Percentiles rank a stretch among this genome's conserved stretches.
phyloP scores from a whole-genome alignment of 2,888 invertebrate species.

The Drosophila demipolita region DNA sequence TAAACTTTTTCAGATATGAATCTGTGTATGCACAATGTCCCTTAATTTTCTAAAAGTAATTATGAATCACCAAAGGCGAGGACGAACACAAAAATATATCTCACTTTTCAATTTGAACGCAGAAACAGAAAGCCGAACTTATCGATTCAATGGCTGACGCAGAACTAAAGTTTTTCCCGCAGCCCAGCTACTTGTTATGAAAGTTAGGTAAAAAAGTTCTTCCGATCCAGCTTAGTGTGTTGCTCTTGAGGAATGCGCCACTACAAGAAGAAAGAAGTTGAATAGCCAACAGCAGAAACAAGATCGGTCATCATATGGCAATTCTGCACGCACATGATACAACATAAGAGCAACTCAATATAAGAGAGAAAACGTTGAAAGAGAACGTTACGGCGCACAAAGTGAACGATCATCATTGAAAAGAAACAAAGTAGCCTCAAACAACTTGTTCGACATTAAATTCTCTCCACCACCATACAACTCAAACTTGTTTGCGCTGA shows the following conservation, averaged over 20 bases:
- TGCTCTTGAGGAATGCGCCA: conserved; percentile 23
- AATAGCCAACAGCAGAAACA: conserved; percentile 15
- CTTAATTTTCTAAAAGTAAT: conserved; percentile 5
- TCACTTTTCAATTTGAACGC: conserved; percentile 29
- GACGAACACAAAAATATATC: conserved; percentile 38
- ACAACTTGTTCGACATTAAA: conserved; percentile 24
- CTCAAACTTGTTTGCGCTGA: conserved; percentile 64
- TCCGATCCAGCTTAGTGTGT: conserved; percentile 47
- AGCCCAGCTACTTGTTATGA: conserved; percentile 71
- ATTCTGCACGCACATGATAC: conserved; percentile 11
- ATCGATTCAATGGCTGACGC: conserved; percentile 68
- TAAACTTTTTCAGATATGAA: neutral
- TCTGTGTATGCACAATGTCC: neutral
- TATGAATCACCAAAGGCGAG: conserved; percentile 8
- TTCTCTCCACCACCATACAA: conserved; percentile 56
- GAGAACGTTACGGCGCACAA: conserved; percentile 24
- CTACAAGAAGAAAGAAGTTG: conserved; percentile 42
- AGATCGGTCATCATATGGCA: conserved; percentile 43
- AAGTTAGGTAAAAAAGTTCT: conserved; percentile 76
- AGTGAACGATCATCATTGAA: conserved; percentile 42
- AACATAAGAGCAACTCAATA: conserved; percentile 19
- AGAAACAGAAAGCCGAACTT: conserved; percentile 60
- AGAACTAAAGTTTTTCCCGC: conserved; percentile 69
- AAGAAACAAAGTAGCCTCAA: conserved; percentile 48
- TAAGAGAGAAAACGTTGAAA: conserved; percentile 25